Percentiles rank a stretch among this genome's conserved stretches.
Evolutionary conservation across 2,797 vertebrate genomes (phyloP).

Genomic region (Galago senegalensis): DNA sequence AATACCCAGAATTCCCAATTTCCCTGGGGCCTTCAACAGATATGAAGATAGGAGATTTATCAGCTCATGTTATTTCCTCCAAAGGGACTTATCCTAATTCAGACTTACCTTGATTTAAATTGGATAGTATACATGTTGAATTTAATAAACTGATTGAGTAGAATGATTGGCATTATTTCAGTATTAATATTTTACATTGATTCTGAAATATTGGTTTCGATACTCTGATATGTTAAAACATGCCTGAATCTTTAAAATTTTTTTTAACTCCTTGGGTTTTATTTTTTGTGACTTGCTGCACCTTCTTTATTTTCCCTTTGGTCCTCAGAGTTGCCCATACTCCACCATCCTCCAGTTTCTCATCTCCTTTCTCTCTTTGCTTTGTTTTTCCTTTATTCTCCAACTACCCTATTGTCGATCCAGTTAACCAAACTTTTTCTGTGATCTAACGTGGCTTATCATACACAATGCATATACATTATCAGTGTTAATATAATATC

Average conservation of each 20-base stretch:
- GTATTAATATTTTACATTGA: constrained; percentile 8
- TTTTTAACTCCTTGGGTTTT: constrained; percentile 30
- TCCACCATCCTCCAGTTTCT: background rate
- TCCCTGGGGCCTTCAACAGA: background rate
- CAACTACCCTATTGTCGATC: constrained; percentile 4
- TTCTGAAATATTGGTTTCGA: background rate
- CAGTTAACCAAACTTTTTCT: background rate
- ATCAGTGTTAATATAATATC: background rate
- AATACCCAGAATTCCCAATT: background rate
- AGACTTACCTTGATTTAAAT: constrained; percentile 55
- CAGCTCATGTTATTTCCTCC: background rate
- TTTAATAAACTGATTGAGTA: constrained; percentile 55
- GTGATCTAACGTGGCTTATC: background rate
- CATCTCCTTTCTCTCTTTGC: constrained; percentile 14
- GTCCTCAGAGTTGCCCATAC: background rate
- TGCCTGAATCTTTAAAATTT: background rate
- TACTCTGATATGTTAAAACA: constrained; percentile 25
- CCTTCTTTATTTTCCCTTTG: constrained; percentile 54
- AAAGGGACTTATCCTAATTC: constrained; percentile 44
- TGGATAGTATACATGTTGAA: constrained; percentile 25
- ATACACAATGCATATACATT: background rate
- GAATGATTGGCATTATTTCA: constrained; percentile 40
- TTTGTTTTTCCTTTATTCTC: constrained; percentile 22
- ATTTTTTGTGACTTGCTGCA: background rate
- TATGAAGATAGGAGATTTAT: background rate